Conservation (phyloP, 2,888 invertebrate species). For the Epinotia nisella region DNA sequence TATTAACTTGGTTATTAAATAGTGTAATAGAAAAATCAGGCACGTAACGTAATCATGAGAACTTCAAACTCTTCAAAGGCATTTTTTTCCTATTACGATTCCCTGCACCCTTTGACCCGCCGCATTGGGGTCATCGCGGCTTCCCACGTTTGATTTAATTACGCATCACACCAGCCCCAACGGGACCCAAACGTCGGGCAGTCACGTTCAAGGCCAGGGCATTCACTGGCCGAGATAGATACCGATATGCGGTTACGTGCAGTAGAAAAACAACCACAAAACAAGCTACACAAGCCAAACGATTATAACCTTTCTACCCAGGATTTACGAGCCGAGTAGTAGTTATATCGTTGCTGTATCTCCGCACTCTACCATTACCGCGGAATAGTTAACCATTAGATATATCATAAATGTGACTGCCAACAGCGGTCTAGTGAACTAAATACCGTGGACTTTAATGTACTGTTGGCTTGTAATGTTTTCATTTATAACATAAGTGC, state of each 20-base stretch:
- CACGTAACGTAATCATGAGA: too few relatives aligned
- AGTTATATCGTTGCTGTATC: constrained; percentile 20
- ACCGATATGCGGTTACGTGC: constrained; percentile 49
- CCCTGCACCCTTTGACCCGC: constrained; percentile 16
- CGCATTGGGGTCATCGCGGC: constrained; percentile 11
- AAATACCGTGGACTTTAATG: constrained; percentile 33
- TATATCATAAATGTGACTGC: constrained; percentile 43
- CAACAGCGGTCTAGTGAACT: constrained; percentile 42
- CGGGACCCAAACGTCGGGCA: constrained; percentile 54
- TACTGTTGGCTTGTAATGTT: constrained; percentile 21
- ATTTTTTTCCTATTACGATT: not conserved
- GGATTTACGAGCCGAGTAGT: not conserved
- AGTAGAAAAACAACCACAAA: constrained; percentile 34
- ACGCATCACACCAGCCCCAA: constrained; percentile 25
- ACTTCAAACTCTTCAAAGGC: too few relatives aligned
- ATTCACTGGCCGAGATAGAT: constrained; percentile 69
- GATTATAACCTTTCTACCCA: constrained; percentile 2
- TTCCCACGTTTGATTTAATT: constrained; percentile 34
- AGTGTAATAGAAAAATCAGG: not conserved
- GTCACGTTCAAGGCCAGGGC: constrained; percentile 72
- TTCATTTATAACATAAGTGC: constrained; percentile 11
- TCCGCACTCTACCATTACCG: constrained; percentile 41
- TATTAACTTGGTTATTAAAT: too few relatives aligned
- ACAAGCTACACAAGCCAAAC: not conserved
- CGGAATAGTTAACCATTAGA: constrained; percentile 43